phyloP scores from a whole-genome alignment of 2,797 vertebrate genomes.

The Lagorchestes hirsutus region DNA sequence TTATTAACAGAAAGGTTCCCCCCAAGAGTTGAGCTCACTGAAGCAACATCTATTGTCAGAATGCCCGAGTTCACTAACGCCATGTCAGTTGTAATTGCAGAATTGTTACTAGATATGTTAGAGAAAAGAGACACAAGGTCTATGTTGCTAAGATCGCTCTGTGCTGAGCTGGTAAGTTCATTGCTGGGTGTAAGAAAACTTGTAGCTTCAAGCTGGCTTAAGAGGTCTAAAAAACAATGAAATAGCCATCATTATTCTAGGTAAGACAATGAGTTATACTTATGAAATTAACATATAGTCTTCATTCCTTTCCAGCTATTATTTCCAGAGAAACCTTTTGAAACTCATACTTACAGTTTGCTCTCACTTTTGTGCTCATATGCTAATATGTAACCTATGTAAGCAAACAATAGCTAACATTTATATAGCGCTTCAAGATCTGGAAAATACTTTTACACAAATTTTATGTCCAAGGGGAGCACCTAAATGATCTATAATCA shows the following conservation, averaged over 20 bases:
- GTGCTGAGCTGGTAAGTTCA: slow-evolving; percentile 91
- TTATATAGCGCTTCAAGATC: background rate
- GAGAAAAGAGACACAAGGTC: slow-evolving; percentile 96
- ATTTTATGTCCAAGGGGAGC: background rate
- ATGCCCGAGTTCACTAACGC: slow-evolving; percentile 93
- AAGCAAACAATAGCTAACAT: background rate
- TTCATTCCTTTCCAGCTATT: background rate
- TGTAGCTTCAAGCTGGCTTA: slow-evolving; percentile 92
- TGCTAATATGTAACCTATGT: background rate
- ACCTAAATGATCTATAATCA: background rate
- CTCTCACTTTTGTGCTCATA: background rate
- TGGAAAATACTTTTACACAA: background rate
- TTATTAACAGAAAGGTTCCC: slow-evolving; percentile 81
- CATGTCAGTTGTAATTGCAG: slow-evolving; percentile 90
- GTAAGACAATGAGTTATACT: background rate
- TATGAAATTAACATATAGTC: background rate
- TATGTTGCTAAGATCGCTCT: slow-evolving; percentile 91
- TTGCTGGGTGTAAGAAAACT: slow-evolving; percentile 94
- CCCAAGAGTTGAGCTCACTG: slow-evolving; percentile 89
- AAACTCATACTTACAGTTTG: background rate
- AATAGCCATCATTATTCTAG: slow-evolving; percentile 39
- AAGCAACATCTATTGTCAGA: slow-evolving; percentile 93
- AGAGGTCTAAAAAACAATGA: slow-evolving; percentile 88
- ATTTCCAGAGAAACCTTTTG: background rate
- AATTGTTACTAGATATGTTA: slow-evolving; percentile 85